A percentile compares a stretch with the other conserved stretches of the same genome.
phyloP scores from a whole-genome alignment of 2,113 vertebrate genomes.

The Mustelus asterias region DNA sequence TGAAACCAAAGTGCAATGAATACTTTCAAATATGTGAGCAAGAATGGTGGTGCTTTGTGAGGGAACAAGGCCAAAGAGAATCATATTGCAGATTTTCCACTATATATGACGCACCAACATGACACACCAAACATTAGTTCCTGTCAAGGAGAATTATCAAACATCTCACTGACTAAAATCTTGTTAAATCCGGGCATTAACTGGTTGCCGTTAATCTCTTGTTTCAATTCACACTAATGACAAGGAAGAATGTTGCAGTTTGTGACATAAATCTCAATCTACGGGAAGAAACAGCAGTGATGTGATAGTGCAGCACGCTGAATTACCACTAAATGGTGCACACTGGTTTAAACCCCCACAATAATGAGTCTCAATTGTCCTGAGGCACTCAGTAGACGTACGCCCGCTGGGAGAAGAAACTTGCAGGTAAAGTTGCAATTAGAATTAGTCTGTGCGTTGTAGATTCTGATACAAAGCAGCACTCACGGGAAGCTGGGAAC shows the following conservation, averaged over 20 bases:
- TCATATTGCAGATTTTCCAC: not conserved
- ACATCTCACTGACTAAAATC: not conserved
- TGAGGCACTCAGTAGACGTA: too few relatives aligned
- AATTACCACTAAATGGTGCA: not conserved
- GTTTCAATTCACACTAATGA: not conserved
- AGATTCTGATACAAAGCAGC: not conserved
- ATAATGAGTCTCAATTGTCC: too few relatives aligned
- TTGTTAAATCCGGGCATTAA: not conserved
- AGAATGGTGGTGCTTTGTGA: not conserved
- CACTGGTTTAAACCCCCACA: not conserved
- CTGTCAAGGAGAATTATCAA: not conserved
- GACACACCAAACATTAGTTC: not conserved
- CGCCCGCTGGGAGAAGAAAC: too few relatives aligned
- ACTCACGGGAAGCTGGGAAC: not conserved
- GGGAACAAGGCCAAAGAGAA: not conserved
- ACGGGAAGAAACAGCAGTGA: not conserved
- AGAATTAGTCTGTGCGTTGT: not conserved
- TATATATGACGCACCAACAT: not conserved
- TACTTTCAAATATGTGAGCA: not conserved
- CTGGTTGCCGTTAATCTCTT: not conserved
- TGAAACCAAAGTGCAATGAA: not conserved
- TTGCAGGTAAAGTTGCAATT: too few relatives aligned
- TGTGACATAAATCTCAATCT: not conserved
- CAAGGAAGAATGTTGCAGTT: not conserved
- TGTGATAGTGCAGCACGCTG: not conserved